Conservation (phyloP, 2,113 vertebrate genomes). For the Falcunculus frontatus region DNA sequence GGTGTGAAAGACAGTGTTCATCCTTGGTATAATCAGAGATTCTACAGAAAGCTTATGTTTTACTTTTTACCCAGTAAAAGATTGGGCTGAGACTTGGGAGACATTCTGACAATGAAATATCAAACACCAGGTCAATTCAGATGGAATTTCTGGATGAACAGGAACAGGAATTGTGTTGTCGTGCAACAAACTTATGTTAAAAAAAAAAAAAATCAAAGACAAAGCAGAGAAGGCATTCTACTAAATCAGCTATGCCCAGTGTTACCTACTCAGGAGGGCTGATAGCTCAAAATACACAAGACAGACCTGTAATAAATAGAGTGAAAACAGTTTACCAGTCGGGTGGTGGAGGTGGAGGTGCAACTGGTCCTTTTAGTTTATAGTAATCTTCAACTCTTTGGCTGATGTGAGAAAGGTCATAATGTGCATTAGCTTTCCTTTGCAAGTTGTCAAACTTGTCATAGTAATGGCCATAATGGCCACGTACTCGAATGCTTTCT, state of each 20-base stretch:
- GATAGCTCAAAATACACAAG: not conserved
- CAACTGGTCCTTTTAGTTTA: conserved; percentile 10
- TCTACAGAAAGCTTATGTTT: not conserved
- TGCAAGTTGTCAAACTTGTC: conserved; percentile 74
- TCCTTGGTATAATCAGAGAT: not conserved
- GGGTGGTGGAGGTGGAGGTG: not conserved
- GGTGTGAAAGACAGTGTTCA: not conserved
- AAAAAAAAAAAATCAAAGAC: not conserved
- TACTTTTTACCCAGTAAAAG: not conserved
- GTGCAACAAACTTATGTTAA: not conserved
- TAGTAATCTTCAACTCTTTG: conserved; percentile 32
- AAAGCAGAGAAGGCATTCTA: not conserved
- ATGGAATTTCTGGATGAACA: not conserved
- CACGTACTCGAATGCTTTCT: not conserved
- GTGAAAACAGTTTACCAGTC: conserved; percentile 52
- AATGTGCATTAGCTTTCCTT: conserved; percentile 35
- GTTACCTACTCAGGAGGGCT: not conserved
- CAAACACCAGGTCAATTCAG: not conserved
- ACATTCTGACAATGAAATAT: not conserved
- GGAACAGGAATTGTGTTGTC: not conserved
- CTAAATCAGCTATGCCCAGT: not conserved
- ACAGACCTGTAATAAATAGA: not conserved
- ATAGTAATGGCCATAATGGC: conserved; percentile 72
- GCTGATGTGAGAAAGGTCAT: not conserved
- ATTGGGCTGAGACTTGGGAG: not conserved